Evolutionary conservation across 2,888 invertebrate genomes (phyloP).

Genomic region (Euproctis similis): DNA sequence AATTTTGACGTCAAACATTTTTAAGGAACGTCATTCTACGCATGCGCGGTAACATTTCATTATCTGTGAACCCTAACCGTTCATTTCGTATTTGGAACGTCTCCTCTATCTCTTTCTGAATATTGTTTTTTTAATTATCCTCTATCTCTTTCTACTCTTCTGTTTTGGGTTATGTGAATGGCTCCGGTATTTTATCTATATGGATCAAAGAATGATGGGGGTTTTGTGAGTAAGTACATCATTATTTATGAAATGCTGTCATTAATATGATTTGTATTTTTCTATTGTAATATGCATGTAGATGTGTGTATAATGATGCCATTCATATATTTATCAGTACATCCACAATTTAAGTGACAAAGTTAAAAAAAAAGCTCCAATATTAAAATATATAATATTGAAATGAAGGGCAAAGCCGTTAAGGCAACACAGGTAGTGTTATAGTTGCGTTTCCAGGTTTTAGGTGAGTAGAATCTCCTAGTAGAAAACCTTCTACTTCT

Average conservation of each 20-base stretch:
- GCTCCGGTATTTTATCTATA: slow-evolving; percentile 6
- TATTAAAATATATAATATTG: too few relatives aligned
- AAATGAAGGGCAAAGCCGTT: too few relatives aligned
- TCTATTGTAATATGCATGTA: too few relatives aligned
- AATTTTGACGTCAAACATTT: slow-evolving; percentile 69
- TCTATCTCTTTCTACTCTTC: slow-evolving; percentile 11
- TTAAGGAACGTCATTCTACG: slow-evolving; percentile 59
- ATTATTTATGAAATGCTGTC: slow-evolving; percentile 3
- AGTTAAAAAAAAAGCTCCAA: too few relatives aligned
- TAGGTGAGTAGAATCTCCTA: too few relatives aligned
- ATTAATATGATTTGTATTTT: not conserved
- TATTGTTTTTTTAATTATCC: slow-evolving; percentile 13
- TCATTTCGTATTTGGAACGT: slow-evolving; percentile 35
- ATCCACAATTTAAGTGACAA: too few relatives aligned
- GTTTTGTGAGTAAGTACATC: slow-evolving; percentile 1
- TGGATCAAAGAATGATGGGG: slow-evolving; percentile 2
- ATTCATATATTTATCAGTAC: too few relatives aligned
- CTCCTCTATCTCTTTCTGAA: slow-evolving; percentile 16
- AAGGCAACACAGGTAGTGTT: too few relatives aligned
- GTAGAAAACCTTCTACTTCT: too few relatives aligned
- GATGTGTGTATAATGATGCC: too few relatives aligned
- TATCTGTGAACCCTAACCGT: slow-evolving; percentile 51
- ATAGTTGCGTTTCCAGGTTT: too few relatives aligned
- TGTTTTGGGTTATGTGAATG: slow-evolving; percentile 5
- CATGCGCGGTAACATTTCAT: slow-evolving; percentile 45